Base-by-base conservation (phyloP, 2,888 invertebrate species). In the Chorisops tibialis region DNA sequence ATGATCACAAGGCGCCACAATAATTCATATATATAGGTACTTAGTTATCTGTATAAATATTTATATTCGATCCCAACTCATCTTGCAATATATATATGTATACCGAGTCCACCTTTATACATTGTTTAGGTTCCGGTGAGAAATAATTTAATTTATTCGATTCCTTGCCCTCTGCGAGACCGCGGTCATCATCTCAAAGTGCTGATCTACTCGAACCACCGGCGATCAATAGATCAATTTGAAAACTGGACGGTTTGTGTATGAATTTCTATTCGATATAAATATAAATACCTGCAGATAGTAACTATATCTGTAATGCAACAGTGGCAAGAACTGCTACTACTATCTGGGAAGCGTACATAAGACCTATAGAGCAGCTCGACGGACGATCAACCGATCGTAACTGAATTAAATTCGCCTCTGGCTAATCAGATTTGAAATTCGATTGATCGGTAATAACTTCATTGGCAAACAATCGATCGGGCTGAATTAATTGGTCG, bases 401-500 rank as follows among this genome's bases (percentile, higher is more conserved):
- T 38, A 59, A 41, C 41, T 18, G 41, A 37, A 48, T 37, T 39
- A 38, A 59, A 30, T 59, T 47, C 14, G 59, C 59, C 62, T 47
- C 47, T 43, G 51, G 65, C 60, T 49, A 56, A 62, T 65, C 62
- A 37, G 60, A 62, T 65, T 59, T 65, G 56, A 65, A 30, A 65
- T 60, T 60, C 16, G 19, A 19, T 19, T 19, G 19, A 63, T 54
- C 59, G 39, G 60, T 62, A 65, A 65, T 65, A 62, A 62, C 65
- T 65, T 65, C 58, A 65, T 65, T 62, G 45, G 60, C 47, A 62
- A 62, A 62, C 65, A 65, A 61, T 61, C 51, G 65, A 59, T 62
- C 45, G 59, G 37, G 47, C 45, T 22, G 59, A 59, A 59, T 59
- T 59, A 59, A 59, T 59, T 59, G 21, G 38, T 45, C 38, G 11